Evolutionary conservation across 2,113 vertebrate genomes (phyloP).

Genomic region (Struthidea cinerea): DNA sequence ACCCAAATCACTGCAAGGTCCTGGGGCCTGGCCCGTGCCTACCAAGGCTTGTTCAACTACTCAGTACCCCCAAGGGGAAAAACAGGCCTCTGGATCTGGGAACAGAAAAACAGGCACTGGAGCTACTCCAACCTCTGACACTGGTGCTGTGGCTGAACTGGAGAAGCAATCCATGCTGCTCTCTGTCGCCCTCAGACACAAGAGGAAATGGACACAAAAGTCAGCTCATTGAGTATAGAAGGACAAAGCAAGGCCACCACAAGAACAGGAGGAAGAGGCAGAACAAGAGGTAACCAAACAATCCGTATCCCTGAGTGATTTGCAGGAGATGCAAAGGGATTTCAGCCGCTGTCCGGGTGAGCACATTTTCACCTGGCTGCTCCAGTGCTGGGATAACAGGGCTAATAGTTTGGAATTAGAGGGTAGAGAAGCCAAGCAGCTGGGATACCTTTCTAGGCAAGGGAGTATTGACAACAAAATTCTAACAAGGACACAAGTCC

Average conservation of each 20-base stretch:
- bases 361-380: neutral
- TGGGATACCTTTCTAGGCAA: neutral
- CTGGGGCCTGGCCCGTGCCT: too few species aligned
- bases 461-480: neutral
- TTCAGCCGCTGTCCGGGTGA: fast-evolving
- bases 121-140: neutral
- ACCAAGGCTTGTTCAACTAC: neutral
- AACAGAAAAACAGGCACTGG: neutral
- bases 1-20: neutral
- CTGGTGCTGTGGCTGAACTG: neutral
- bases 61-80: neutral
- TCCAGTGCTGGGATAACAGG: neutral
- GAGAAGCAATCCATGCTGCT: neutral
- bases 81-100: neutral
- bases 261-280: neutral
- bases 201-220: neutral
- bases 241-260: neutral
- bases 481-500: neutral
- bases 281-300: neutral
- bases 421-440: neutral
- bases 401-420: neutral
- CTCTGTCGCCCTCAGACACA: neutral
- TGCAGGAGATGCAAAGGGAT: neutral
- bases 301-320: neutral
- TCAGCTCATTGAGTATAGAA: neutral